These are phyloP conservation scores for Maniola jurtina DNA, from an alignment of 1,140 invertebrate species.

Conservation along the genomic window DNA sequence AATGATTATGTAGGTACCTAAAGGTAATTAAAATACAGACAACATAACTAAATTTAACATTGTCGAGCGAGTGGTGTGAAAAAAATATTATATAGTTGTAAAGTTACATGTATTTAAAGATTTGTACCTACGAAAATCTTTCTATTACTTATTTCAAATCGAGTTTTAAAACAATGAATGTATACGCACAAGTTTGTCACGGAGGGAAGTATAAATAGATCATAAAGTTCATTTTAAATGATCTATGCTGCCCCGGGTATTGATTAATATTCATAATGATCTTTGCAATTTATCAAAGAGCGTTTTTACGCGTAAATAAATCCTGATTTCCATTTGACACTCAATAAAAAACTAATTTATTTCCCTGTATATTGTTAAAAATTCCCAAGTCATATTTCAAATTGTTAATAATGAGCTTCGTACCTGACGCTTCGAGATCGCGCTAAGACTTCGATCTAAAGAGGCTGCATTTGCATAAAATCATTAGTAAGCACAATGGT, in stretches of 20 bases:
- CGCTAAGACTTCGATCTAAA: conserved; percentile 78
- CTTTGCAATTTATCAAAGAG: conserved; percentile 9
- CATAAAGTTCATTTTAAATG: too few relatives aligned
- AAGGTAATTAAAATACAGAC: too few relatives aligned
- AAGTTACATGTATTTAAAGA: too few relatives aligned
- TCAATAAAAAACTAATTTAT: conserved; percentile 67
- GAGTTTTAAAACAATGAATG: too few relatives aligned
- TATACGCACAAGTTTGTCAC: too few relatives aligned
- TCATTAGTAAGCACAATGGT: conserved; percentile 79
- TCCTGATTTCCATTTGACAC: conserved; percentile 38
- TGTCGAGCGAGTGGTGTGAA: too few relatives aligned
- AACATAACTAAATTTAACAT: too few relatives aligned
- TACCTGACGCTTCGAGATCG: conserved; percentile 77
- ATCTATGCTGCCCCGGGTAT: neutral
- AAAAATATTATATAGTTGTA: too few relatives aligned
- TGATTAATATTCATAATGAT: conserved; percentile 4
- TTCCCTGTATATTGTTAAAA: conserved; percentile 61
- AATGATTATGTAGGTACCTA: too few relatives aligned
- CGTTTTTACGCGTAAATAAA: conserved; percentile 29
- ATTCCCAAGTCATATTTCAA: conserved; percentile 75
- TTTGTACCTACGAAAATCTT: too few relatives aligned
- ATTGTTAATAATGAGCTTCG: conserved; percentile 76
- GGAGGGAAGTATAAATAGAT: too few relatives aligned
- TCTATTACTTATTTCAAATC: too few relatives aligned
- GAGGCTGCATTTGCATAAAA: conserved; percentile 78